Conservation (phyloP, 2,113 vertebrate species). For the Eretmodus cyanostictus region DNA sequence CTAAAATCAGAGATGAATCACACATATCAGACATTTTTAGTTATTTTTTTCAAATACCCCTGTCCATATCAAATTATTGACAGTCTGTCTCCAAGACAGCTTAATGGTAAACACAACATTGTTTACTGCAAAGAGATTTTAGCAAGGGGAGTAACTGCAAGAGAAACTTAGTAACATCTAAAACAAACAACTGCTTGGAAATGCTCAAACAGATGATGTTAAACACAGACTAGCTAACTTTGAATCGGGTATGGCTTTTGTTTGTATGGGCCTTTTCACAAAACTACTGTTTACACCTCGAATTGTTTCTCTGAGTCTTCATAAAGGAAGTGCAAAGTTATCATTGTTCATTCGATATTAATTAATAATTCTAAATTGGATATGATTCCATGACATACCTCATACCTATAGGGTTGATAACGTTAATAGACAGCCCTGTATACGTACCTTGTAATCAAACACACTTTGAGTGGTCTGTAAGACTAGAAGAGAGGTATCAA, state of each 20-base stretch:
- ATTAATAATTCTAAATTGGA: neutral
- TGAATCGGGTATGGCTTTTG: neutral
- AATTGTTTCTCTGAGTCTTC: neutral
- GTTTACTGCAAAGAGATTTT: neutral
- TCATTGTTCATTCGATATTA: neutral
- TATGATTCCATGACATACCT: neutral
- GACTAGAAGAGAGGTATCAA: neutral
- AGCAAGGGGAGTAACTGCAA: neutral
- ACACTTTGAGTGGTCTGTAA: neutral
- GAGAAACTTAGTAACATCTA: neutral
- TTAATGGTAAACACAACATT: neutral
- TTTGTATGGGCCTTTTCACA: neutral
- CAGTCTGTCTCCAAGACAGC: neutral
- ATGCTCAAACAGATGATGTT: neutral
- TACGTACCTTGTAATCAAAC: neutral
- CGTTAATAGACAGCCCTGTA: neutral
- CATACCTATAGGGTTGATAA: neutral
- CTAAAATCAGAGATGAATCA: neutral
- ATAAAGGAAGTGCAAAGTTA: neutral
- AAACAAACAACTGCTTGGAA: neutral
- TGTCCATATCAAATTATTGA: neutral
- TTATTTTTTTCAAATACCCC: neutral
- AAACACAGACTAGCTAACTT: neutral
- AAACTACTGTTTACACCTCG: neutral
- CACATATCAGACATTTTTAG: neutral